Conservation (phyloP, 1,140 invertebrate species). For the honey bee (Apis mellifera) region DNA sequence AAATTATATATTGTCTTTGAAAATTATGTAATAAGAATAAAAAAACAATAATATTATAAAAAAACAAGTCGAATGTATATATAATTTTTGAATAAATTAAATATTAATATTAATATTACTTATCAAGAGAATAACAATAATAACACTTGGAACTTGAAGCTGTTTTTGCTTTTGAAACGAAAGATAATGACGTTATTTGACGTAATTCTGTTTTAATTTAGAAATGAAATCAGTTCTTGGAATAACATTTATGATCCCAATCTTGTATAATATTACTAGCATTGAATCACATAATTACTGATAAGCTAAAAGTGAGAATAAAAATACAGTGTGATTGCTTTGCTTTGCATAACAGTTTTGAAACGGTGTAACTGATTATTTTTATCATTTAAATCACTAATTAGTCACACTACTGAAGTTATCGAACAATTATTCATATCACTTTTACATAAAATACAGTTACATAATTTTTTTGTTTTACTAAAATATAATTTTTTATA, state of each 20-base stretch:
- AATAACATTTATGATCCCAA: not conserved
- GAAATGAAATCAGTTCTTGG: conserved; percentile 9
- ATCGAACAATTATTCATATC: not conserved
- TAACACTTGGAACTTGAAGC: not conserved
- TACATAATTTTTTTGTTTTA: not conserved
- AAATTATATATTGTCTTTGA: not conserved
- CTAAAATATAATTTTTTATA: not conserved
- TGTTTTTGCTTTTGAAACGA: not conserved
- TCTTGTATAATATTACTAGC: not conserved
- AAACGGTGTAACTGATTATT: not conserved
- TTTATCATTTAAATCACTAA: not conserved
- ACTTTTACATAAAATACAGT: not conserved
- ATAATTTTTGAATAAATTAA: not conserved
- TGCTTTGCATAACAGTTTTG: not conserved
- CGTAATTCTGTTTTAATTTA: not conserved
- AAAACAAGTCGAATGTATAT: not conserved
- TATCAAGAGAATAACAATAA: too few species aligned
- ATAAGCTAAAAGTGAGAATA: not conserved
- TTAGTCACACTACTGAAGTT: not conserved
- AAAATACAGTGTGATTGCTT: not conserved
- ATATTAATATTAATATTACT: too few species aligned
- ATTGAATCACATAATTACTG: not conserved
- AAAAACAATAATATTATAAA: not conserved
- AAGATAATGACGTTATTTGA: not conserved
- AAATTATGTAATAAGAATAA: not conserved